These are phyloP conservation scores for Neodiprion pinetum DNA, from an alignment of 1,140 invertebrate species.

Conservation along the genomic window DNA sequence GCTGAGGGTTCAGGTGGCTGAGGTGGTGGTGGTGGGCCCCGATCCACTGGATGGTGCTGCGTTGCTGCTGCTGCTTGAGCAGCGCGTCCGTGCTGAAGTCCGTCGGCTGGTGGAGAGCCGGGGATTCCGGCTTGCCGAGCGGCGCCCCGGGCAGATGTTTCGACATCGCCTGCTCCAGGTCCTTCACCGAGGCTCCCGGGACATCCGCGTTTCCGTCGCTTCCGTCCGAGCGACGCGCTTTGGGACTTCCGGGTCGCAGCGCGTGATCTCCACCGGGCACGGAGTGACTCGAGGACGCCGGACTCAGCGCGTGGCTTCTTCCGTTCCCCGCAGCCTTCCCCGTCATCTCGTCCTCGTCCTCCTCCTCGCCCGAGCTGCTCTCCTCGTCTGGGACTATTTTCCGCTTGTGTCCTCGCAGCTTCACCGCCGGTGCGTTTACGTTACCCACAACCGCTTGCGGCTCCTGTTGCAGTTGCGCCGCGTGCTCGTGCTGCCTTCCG, in stretches of 20 bases:
- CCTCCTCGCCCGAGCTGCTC: constrained; percentile 65
- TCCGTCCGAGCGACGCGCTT: constrained; percentile 52
- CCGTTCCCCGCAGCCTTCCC: constrained; percentile 45
- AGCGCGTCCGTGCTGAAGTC: constrained; percentile 88
- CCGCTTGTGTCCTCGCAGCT: constrained; percentile 61
- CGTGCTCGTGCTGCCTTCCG: constrained; percentile 62
- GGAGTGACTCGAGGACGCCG: constrained; percentile 66
- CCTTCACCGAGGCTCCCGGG: constrained; percentile 79
- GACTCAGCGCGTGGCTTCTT: constrained; percentile 63
- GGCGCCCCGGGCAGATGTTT: constrained; percentile 83
- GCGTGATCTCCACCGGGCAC: constrained; percentile 51
- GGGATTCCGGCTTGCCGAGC: constrained; percentile 66
- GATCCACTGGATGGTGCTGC: constrained; percentile 94
- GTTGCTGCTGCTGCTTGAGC: constrained; percentile 80
- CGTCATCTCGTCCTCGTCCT: constrained; percentile 62
- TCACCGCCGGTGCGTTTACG: constrained; percentile 39
- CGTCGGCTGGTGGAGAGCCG: constrained; percentile 71
- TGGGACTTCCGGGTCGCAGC: constrained; percentile 54
- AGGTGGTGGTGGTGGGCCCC: constrained; percentile 77
- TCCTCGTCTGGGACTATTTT: constrained; percentile 62
- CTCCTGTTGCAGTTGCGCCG: constrained; percentile 58
- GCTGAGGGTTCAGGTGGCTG: constrained; percentile 70
- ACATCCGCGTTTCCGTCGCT: constrained; percentile 40
- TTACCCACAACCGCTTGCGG: constrained; percentile 41
- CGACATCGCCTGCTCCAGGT: constrained; percentile 95